Evolutionary conservation across 2,113 vertebrate genomes (phyloP), one percentile per base, ranked within the genome.

Genomic region (Azemiops feae): DNA sequence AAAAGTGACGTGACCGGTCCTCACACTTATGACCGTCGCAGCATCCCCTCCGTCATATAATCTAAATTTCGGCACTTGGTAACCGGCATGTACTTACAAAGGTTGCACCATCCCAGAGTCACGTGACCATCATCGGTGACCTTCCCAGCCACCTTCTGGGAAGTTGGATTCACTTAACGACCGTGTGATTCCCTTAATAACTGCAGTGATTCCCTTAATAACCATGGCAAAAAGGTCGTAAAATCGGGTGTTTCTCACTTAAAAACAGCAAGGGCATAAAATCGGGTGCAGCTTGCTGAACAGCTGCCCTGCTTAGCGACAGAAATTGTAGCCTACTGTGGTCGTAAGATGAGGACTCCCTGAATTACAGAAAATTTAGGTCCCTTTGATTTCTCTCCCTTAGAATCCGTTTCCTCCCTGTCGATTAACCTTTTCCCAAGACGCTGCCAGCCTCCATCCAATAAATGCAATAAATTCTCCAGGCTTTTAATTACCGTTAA

Each of bases 201-300:
- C 25, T 10, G 3, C 10, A 57, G 9, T 1, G 25, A 30, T 60
- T 60, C 30, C 55, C 12, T 69, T 69, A n/a, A n/a, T 64, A 64
- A 64, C 1, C 9, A 27, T 0, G 3, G 9, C 25, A 27, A 4
- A 30, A 27, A 30, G 27, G 10, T 27, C 4, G 0, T n/a, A 16
- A 69, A 69, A n/a, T 69, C 4, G 0, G 3, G 30, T 69, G 60
- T 30, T 30, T 5, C 60, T n/a, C 30, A 4, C 27, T 64, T 64
- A 69, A 69, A 11, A n/a, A 69, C 12, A 16, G 60, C 30, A 69
- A n/a, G 60, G 60, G n/a, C 60, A n/a, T 69, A n/a, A n/a, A 69
- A 69, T 30, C 5, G 60, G 9, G 11, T n/a, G 60, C 11, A 64
- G 30, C 30, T n/a, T 4, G 3, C 27, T 64, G 27, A 64, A 64